Percentiles rank a stretch among this genome's conserved stretches.
phyloP scores from a whole-genome alignment of 92 coral and sea anemone species.

The Phymanthus crucifer region DNA sequence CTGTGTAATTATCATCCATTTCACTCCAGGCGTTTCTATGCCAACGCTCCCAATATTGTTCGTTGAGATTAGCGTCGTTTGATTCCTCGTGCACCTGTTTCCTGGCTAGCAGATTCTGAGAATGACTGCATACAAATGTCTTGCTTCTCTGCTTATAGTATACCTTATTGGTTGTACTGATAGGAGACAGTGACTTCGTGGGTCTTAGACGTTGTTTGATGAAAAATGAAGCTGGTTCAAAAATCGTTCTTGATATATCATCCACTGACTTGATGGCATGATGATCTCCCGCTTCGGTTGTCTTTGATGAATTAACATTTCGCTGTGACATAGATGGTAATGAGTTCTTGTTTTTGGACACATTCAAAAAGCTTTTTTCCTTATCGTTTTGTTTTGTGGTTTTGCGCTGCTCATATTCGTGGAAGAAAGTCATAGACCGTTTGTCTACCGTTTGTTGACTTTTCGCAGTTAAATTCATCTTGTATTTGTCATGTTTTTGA shows the following conservation, averaged over 20 bases:
- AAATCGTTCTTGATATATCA: constrained; percentile 41
- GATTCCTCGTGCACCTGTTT: constrained; percentile 13
- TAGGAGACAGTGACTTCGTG: constrained; percentile 6
- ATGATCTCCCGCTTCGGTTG: constrained; percentile 4
- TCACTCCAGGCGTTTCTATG: constrained; percentile 49
- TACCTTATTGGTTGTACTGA: background rate
- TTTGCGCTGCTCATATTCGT: background rate
- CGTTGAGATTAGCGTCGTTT: background rate
- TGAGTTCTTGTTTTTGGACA: background rate
- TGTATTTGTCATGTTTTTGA: constrained; percentile 18
- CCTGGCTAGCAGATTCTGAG: background rate
- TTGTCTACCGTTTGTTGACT: constrained; percentile 12
- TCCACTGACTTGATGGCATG: constrained; percentile 21
- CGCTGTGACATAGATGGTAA: background rate
- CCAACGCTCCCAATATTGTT: constrained; percentile 3
- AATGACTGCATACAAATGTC: background rate
- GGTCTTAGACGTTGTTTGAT: background rate
- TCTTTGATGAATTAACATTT: constrained; percentile 13
- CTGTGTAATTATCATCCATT: background rate
- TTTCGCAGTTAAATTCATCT: background rate
- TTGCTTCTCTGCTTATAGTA: background rate
- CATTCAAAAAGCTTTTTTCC: background rate
- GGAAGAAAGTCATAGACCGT: background rate
- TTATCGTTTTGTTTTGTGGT: background rate
- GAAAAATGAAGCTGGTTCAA: constrained; percentile 18